phyloP scores from a whole-genome alignment of 2,888 invertebrate genomes.

The Zaprionus lineosus region DNA sequence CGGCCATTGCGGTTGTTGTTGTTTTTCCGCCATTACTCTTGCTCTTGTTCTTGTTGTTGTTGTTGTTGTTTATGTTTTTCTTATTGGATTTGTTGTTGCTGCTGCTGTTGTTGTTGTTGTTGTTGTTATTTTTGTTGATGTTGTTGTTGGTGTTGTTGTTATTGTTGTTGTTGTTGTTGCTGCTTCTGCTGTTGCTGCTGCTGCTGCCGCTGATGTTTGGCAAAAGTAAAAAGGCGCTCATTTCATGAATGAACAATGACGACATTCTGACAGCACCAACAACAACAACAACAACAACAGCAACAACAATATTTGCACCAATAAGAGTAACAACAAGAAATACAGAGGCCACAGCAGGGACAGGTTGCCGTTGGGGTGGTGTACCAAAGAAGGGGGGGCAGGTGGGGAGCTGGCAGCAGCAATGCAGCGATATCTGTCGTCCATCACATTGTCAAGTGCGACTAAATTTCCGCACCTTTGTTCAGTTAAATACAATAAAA shows the following conservation, averaged over 20 bases:
- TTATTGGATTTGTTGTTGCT: conserved; percentile 18
- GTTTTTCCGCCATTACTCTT: conserved; percentile 8
- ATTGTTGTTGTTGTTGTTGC: conserved; percentile 12
- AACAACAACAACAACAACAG: conserved; percentile 8
- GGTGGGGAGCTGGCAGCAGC: conserved; percentile 1
- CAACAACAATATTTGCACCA: neutral
- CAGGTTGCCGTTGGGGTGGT: neutral
- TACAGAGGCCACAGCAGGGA: neutral
- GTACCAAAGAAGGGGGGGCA: neutral
- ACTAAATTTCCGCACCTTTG: conserved; percentile 67
- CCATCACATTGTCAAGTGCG: conserved; percentile 72
- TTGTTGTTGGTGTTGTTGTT: neutral
- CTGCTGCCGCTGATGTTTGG: conserved; percentile 40
- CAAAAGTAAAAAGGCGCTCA: conserved; percentile 64
- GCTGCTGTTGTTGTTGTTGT: conserved; percentile 46
- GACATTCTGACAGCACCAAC: conserved; percentile 70
- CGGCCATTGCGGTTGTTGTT: conserved; percentile 68
- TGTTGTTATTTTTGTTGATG: conserved; percentile 3
- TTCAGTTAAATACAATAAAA: conserved; percentile 24
- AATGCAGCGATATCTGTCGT: conserved; percentile 63
- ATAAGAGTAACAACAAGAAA: neutral
- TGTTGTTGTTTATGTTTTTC: conserved; percentile 7
- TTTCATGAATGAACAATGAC: conserved; percentile 77
- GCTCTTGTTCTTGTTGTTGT: conserved; percentile 2
- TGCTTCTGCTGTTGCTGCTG: conserved; percentile 4